These are phyloP conservation scores for Operophtera brumata DNA, from an alignment of 2,888 invertebrate genomes.

Conservation along the genomic window DNA sequence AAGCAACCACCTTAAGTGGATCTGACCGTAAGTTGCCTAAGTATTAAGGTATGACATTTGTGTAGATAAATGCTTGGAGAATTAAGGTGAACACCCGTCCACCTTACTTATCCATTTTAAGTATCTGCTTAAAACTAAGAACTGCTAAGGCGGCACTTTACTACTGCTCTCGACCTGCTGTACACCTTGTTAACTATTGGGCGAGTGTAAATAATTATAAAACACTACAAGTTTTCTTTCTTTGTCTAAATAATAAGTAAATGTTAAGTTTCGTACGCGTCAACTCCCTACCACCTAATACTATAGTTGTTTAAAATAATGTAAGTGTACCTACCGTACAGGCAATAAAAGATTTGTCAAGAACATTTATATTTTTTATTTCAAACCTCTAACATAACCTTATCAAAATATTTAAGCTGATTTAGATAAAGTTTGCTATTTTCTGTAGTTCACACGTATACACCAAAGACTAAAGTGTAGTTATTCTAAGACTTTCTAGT, in stretches of 20 bases:
- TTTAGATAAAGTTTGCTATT: too few species aligned
- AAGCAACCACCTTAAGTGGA: too few species aligned
- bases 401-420: too few species aligned
- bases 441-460: too few species aligned
- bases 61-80: not conserved
- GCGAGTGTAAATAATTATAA: not conserved
- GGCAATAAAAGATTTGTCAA: constrained; percentile 39
- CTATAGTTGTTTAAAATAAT: constrained; percentile 17
- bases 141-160: too few species aligned
- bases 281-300: not conserved
- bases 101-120: too few species aligned
- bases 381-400: not conserved
- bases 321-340: constrained; percentile 28
- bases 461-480: too few species aligned
- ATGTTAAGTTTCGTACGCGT: constrained; percentile 2
- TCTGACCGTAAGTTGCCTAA: not conserved
- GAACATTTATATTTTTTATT: not conserved
- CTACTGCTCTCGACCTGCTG: too few species aligned
- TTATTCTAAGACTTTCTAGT: too few species aligned
- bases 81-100: too few species aligned
- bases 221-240: not conserved
- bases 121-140: too few species aligned
- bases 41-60: not conserved
- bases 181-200: too few species aligned
- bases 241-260: not conserved